Evolutionary conservation across 2,113 vertebrate species (phyloP), one percentile per base, ranked within the genome.

Genomic region (Ictalurus furcatus): DNA sequence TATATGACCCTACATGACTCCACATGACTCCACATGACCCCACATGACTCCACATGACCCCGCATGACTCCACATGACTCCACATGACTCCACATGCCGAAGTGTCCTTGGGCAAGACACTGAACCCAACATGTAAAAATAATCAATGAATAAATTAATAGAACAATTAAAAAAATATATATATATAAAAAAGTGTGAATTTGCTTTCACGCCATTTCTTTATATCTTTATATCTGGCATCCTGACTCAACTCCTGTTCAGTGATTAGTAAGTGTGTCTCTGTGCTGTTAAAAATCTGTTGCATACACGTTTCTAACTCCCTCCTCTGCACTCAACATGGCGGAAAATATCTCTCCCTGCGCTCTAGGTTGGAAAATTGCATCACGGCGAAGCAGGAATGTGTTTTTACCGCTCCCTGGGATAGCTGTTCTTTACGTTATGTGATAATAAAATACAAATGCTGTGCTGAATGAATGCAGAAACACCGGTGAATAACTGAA

Each of bases 261-360:
- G 59, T 85, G 80, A 67, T 88, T 74, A 69, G 79, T 81, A 52
- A 74, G 52, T 71, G 56, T 58, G 56, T 67, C 82, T 84, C 67
- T 84, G 78, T 52, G 52, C 59, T 48, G 87, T 71, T 84, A 52
- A 78, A 34, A 78, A 34, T 9, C 74, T 74, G 76, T 17, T 58
- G 12, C n/a, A 5, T 85, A 37, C 82, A 81, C 61, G 7, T 54
- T 81, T 59, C 61, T 52, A 61, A 73, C 54, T 73, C 65, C 85
- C 87, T 83, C 85, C 58, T 48, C 73, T 84, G 79, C 88, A 78
- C 63, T 71, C 34, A 90, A 87, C 87, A 40, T 17, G 5, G 82
- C 65, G 85, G 54, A 85, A 74, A 65, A 87, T 90, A 81, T 89
- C 81, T 17, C 54, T 30, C 12, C 69, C 40, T 56, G 44, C 8